phyloP scores from a whole-genome alignment of 1,140 invertebrate species.

The Camponotus floridanus region DNA sequence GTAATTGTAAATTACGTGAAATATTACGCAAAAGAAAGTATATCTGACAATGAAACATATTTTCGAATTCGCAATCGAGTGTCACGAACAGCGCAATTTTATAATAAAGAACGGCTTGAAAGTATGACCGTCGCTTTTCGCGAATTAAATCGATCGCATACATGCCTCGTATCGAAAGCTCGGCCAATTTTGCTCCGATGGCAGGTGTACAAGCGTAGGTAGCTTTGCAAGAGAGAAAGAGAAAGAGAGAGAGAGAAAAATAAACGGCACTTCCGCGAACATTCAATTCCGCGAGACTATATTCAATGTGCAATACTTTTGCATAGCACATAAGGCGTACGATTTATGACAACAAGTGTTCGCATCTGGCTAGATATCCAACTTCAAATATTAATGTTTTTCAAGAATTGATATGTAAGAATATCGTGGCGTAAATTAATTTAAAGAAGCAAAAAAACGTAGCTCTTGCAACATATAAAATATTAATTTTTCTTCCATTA shows the following conservation, averaged over 20 bases:
- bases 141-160: slow-evolving; percentile 60
- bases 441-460: not conserved
- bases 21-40: not conserved
- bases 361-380: slow-evolving; percentile 7
- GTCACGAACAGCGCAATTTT: slow-evolving; percentile 1
- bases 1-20: not conserved
- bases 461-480: not conserved
- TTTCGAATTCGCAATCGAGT: slow-evolving; percentile 8
- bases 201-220: slow-evolving; percentile 54
- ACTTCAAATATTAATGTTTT: slow-evolving; percentile 6
- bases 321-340: slow-evolving; percentile 40
- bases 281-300: slow-evolving; percentile 54
- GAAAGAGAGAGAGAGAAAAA: not conserved
- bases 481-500: not conserved
- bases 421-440: slow-evolving; percentile 4
- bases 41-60: not conserved
- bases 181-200: slow-evolving; percentile 53
- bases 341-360: slow-evolving; percentile 56
- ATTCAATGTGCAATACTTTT: slow-evolving; percentile 58
- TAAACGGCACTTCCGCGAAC: slow-evolving; percentile 57
- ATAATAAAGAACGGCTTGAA: slow-evolving; percentile 27
- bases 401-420: not conserved
- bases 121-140: slow-evolving; percentile 42
- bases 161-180: slow-evolving; percentile 61
- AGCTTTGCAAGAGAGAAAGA: slow-evolving; percentile 48